Evolutionary conservation across 2,113 vertebrate genomes (phyloP), one percentile per base, ranked within the genome.

Genomic region (Aythya baeri): DNA sequence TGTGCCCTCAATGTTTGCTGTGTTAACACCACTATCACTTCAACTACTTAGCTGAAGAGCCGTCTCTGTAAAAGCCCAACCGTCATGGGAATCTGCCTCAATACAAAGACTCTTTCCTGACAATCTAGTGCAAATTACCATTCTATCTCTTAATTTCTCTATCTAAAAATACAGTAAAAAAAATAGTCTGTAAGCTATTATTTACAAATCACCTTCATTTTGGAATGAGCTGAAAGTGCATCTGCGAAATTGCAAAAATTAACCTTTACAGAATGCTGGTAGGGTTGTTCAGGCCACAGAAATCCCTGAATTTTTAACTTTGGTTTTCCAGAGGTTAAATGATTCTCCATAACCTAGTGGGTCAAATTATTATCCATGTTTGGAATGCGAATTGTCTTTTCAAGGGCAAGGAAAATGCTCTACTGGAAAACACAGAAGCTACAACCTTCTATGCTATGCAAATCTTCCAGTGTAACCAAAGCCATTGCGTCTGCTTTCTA

Each of bases 1-100:
- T 49, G 8, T 6, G 31, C 46, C 54, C 36, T 59, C 27, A 1
- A 8, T 7, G 38, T 44, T 36, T 29, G 38, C 70, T 27, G 4
- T 29, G 29, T 65, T 65, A 7, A 4, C 38, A 4, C 26, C 50
- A 54, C 29, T 0, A 0, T 7, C 34, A 3, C n/a, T 13, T 59
- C 68, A 74, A 3, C n/a, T 43, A 2, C 41, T 38, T 34, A 7
- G 31, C 80, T 86, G 59, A 32, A 31, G 63, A 84, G 58, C 52
- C 5, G 9, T 9, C 16, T 1, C 0, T 17, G 41, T 57, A 14
- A 46, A 62, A 85, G 46, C 20, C 16, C 32, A 16, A 13, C 34
- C 65, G 11, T 49, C 34, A 5, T 7, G 9, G 70, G 29, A 34
- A 70, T 70, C 67, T 71, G 57, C 62, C 59, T 62, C 10, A 0